These are phyloP conservation scores for Galeopsomyia nigrocyanea DNA, from an alignment of 2,888 invertebrate genomes.

Conservation along the genomic window DNA sequence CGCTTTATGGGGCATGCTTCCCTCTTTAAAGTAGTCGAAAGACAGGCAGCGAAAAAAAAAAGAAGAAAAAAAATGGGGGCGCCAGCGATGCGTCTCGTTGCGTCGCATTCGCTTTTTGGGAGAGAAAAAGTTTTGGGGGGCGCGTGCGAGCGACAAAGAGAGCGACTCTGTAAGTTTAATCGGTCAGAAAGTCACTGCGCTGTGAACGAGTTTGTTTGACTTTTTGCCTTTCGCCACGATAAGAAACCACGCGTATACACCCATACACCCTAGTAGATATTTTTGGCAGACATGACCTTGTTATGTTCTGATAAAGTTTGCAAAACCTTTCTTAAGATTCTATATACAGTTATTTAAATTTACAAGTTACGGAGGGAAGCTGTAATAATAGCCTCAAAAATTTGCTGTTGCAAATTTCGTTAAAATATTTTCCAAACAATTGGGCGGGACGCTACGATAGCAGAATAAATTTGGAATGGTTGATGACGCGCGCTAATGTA, in stretches of 20 bases:
- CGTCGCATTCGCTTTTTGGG: slow-evolving; percentile 35
- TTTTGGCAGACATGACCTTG: not conserved
- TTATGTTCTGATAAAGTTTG: slow-evolving; percentile 1
- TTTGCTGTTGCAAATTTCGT: too few species aligned
- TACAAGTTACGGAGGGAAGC: too few species aligned
- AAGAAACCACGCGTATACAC: slow-evolving; percentile 23
- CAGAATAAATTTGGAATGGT: too few species aligned
- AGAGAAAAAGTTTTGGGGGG: slow-evolving; percentile 22
- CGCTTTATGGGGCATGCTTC: slow-evolving; percentile 47
- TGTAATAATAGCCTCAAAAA: too few species aligned
- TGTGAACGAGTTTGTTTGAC: slow-evolving; percentile 43
- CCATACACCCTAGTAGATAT: not conserved
- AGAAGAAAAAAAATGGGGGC: slow-evolving; percentile 16
- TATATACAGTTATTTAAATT: not conserved
- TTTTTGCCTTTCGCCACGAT: slow-evolving; percentile 12
- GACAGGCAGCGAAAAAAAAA: slow-evolving; percentile 14
- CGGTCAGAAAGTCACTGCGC: slow-evolving; percentile 47
- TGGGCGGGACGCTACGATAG: too few species aligned
- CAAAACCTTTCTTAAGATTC: not conserved
- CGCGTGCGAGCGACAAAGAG: not conserved
- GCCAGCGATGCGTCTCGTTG: slow-evolving; percentile 35
- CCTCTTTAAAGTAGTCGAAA: slow-evolving; percentile 43
- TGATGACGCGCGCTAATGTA: too few species aligned
- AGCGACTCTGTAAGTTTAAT: slow-evolving; percentile 34
- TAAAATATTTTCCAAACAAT: too few species aligned